Evolutionary conservation across 2,113 vertebrate species (phyloP), one percentile per base, ranked within the genome.

Genomic region (Nothocercus nigrocapillus): DNA sequence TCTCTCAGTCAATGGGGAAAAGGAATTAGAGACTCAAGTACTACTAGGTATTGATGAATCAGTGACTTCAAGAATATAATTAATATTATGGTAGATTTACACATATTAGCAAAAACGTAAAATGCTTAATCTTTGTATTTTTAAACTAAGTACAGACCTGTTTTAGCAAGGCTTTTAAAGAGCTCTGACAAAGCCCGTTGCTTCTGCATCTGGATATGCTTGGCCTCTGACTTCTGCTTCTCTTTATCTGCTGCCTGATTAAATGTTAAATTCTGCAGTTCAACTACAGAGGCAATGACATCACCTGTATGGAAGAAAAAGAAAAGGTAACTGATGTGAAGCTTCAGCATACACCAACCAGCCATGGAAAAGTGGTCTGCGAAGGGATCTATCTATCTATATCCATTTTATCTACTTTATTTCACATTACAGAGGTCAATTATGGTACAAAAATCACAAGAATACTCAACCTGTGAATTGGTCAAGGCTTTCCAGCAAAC

Each of bases 171-270:
- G 97, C 98, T 98, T 97, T 99, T 99, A 93, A 99, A 99, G 68
- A 99, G 98, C 69, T 99, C 99, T 13, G 99, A 98, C 56, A 99
- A 96, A 7, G 99, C 99, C 61, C 99, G 98, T 93, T 99, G 99
- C 93, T 99, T 99, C 95, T 99, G 99, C 98, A 98, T 98, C 24
- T 99, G 98, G 96, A 99, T 99, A 90, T 99, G 99, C 82, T 99
- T 99, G 76, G 98, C 98, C 89, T 99, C 99, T 0, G 98, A 96
- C 44, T 96, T 99, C 95, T 99, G 99, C 92, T 98, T 99, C 87
- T 99, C 99, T 62, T 99, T 99, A 76, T 99, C 98, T 59, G 98
- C 97, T 1, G 98, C 97, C 40, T 95, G 92, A 94, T 99, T 98
- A 63, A 99, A 88, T 3, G 86, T 97, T 84, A 99, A 98, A 78